Evolutionary conservation across 1,140 invertebrate species (phyloP).

Genomic region (Cryptotermes secundus): DNA sequence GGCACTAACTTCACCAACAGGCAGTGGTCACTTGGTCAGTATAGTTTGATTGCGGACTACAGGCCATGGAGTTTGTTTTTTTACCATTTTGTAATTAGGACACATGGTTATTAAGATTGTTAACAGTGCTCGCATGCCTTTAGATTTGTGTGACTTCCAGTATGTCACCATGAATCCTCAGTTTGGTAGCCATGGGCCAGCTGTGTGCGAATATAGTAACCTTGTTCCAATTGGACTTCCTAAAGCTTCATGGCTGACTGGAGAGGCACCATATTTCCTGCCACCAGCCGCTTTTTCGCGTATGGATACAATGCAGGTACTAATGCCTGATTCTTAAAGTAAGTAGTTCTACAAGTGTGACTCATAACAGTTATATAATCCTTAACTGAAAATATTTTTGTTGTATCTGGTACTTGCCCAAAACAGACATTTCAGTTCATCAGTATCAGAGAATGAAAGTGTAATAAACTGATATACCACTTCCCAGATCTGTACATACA

Average conservation of each 20-base stretch:
- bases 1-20: too few species aligned
- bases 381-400: too few species aligned
- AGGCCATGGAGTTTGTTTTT: too few species aligned
- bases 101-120: not conserved
- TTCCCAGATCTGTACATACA: too few species aligned
- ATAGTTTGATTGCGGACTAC: too few species aligned
- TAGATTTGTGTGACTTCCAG: conserved; percentile 87
- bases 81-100: not conserved
- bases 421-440: too few species aligned
- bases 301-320: conserved; percentile 60
- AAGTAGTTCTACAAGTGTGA: too few species aligned
- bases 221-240: conserved; percentile 64
- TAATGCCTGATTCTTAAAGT: not conserved
- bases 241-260: conserved; percentile 58
- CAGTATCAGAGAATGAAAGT: too few species aligned
- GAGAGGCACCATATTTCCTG: conserved; percentile 63
- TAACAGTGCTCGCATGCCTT: conserved; percentile 40
- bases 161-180: conserved; percentile 70
- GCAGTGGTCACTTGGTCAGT: too few species aligned
- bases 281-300: conserved; percentile 76
- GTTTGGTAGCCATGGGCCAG: conserved; percentile 43
- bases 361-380: too few species aligned
- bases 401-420: too few species aligned
- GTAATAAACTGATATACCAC: too few species aligned
- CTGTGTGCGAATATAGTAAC: conserved; percentile 63